A percentile compares a stretch with the other conserved stretches of the same genome.
phyloP scores from a whole-genome alignment of 2,888 invertebrate species.

The Linyphia triangularis region DNA sequence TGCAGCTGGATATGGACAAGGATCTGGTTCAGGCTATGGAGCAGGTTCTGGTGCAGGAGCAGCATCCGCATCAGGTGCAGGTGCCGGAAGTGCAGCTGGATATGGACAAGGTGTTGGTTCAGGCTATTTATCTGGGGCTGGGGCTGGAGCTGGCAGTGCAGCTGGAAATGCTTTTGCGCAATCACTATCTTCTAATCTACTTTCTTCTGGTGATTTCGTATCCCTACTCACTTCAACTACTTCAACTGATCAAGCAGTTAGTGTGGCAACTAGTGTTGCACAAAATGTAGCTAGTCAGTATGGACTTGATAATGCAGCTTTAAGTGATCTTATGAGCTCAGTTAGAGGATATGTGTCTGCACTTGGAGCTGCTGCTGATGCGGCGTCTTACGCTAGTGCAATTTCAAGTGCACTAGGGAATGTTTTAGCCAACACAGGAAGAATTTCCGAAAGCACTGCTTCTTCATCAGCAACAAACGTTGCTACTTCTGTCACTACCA shows the following conservation, averaged over 20 bases:
- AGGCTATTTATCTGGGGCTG: conserved; percentile 4
- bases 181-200: neutral
- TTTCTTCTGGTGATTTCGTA: conserved; percentile 1
- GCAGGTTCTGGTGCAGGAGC: neutral
- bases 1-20: neutral
- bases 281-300: neutral
- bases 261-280: neutral
- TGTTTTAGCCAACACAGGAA: neutral
- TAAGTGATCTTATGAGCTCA: neutral
- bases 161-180: conserved; percentile 12
- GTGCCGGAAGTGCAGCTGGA: conserved; percentile 1
- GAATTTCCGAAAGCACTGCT: neutral
- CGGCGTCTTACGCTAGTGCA: conserved; percentile 1
- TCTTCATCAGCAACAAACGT: neutral
- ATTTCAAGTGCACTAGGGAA: neutral
- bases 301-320: neutral
- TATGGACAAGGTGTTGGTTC: neutral
- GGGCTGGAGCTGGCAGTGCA: conserved; percentile 4
- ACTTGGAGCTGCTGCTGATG: neutral
- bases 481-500: neutral
- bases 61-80: neutral
- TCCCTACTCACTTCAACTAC: neutral
- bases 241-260: conserved; percentile 1
- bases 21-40: neutral
- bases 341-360: neutral